Percentiles rank a stretch among this genome's conserved stretches.
Conservation (phyloP, 2,113 vertebrate species). For the Prunella fulvescens region DNA sequence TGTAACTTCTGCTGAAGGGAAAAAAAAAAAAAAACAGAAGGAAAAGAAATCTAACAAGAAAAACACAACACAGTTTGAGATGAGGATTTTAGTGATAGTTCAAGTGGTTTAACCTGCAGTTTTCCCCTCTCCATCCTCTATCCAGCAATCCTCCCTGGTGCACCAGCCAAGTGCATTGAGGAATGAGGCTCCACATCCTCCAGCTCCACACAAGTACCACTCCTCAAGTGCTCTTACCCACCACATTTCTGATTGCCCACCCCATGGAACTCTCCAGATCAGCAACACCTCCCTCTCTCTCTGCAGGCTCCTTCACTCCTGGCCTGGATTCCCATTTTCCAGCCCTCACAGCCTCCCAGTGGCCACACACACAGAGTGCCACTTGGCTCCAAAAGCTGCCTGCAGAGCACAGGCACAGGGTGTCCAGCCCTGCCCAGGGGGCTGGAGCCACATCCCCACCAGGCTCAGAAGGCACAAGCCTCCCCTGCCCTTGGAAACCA, state of each 20-base stretch:
- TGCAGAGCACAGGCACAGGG: background rate
- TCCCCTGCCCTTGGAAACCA: background rate
- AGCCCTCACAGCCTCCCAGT: background rate
- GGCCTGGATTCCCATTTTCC: background rate
- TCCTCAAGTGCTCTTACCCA: background rate
- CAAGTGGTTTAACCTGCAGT: background rate
- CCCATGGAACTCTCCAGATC: background rate
- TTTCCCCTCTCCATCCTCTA: background rate
- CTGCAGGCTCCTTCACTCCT: background rate
- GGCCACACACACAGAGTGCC: rapidly evolving
- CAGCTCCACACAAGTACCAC: background rate
- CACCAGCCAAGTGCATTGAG: background rate
- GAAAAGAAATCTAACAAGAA: background rate
- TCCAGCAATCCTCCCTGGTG: background rate
- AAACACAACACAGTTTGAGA: background rate
- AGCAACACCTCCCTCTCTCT: rapidly evolving
- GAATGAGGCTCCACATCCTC: background rate
- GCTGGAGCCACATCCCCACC: background rate
- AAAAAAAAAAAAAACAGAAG: rapidly evolving
- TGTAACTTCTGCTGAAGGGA: rapidly evolving
- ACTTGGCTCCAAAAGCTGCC: background rate
- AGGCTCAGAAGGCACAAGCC: rapidly evolving
- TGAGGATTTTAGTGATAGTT: background rate
- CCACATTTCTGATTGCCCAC: background rate
- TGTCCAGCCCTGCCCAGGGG: background rate